Evolutionary conservation across 2,113 vertebrate genomes (phyloP).

Genomic region (Festucalex cinctus): DNA sequence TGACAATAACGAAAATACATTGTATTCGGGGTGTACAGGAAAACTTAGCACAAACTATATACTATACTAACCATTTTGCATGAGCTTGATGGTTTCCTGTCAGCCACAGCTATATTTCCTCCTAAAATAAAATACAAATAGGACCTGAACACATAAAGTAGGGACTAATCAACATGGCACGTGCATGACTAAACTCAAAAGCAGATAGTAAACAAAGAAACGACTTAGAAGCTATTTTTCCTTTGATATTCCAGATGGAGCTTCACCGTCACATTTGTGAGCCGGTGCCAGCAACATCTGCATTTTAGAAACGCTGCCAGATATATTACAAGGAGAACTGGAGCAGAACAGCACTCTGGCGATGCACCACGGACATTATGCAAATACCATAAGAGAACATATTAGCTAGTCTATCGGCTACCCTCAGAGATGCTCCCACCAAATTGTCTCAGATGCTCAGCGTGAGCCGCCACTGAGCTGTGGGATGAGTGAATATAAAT

Average conservation of each 20-base stretch:
- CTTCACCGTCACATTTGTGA: conserved; percentile 66
- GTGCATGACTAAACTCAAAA: conserved; percentile 50
- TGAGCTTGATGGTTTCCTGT: too few relatives aligned
- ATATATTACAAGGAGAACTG: conserved; percentile 73
- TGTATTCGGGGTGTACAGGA: too few relatives aligned
- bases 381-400: conserved; percentile 73
- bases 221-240: conserved; percentile 60
- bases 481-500: conserved; percentile 65
- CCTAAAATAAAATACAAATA: conserved; percentile 17
- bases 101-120: not conserved
- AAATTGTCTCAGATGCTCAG: conserved; percentile 70
- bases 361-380: conserved; percentile 73
- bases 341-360: conserved; percentile 73
- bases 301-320: conserved; percentile 73
- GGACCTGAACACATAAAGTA: conserved; percentile 13
- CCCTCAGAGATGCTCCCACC: conserved; percentile 65
- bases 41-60: too few relatives aligned
- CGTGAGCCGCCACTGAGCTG: conserved; percentile 65
- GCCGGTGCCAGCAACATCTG: conserved; percentile 65
- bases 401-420: conserved; percentile 73
- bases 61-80: too few relatives aligned
- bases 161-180: conserved; percentile 43
- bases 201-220: conserved; percentile 57
- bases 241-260: conserved; percentile 59
- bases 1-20: too few relatives aligned